Conservation (phyloP, 2,113 vertebrate species). For the Pluvialis apricaria region DNA sequence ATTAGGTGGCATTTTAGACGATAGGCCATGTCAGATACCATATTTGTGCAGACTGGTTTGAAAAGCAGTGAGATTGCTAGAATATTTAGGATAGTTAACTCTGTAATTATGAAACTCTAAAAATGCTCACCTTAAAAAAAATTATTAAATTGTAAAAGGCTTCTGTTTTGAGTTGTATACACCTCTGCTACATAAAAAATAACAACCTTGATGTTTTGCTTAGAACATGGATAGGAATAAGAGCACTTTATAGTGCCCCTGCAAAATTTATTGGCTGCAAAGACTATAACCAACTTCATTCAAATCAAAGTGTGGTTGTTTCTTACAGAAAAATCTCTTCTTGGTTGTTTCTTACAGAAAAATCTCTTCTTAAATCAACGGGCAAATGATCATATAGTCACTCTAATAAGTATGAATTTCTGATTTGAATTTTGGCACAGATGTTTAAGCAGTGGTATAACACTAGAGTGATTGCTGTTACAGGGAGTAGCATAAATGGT, state of each 20-base stretch:
- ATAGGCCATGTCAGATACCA: neutral
- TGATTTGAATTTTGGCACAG: constrained; percentile 15
- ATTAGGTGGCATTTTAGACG: neutral
- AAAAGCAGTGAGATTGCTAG: neutral
- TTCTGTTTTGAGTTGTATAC: neutral
- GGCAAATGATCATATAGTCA: neutral
- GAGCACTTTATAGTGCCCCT: neutral
- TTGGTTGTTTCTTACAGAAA: neutral
- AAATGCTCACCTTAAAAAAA: neutral
- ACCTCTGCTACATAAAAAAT: neutral
- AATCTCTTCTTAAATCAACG: neutral
- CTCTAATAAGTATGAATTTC: neutral
- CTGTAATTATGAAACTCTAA: neutral
- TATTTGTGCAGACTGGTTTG: neutral
- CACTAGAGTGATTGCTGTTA: neutral
- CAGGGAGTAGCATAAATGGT: neutral
- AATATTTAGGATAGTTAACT: neutral
- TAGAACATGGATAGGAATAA: neutral
- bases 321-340: neutral
- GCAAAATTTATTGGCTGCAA: neutral
- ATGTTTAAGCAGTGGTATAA: neutral
- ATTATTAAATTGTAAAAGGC: neutral
- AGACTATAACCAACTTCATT: neutral
- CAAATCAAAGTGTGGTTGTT: neutral
- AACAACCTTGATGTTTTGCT: neutral